Conservation (phyloP, 1,140 invertebrate species). For the Drosophila ficusphila region DNA sequence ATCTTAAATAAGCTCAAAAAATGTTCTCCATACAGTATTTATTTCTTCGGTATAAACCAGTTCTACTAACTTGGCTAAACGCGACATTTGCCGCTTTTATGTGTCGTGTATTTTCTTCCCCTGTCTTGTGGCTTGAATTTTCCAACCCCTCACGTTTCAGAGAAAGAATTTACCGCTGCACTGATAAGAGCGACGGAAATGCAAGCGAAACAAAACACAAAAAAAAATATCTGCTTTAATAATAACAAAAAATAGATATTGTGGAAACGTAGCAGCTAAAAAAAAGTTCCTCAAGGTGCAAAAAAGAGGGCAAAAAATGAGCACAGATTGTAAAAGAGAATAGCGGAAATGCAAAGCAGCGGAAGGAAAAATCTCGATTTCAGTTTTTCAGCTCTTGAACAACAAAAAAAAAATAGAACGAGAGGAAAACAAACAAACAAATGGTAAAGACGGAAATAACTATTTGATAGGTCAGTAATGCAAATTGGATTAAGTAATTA, state of each 20-base stretch:
- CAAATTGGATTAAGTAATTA: conserved; percentile 11
- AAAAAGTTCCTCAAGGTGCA: not conserved
- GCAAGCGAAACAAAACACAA: conserved; percentile 37
- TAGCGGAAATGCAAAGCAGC: conserved; percentile 8
- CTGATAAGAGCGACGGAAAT: conserved; percentile 56
- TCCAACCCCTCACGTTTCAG: not conserved
- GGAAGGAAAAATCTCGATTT: conserved; percentile 40
- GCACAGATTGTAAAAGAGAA: not conserved
- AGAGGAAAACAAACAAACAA: not conserved
- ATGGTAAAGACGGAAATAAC: not conserved
- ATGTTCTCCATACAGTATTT: not conserved
- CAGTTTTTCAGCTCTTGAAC: not conserved
- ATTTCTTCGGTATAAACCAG: not conserved
- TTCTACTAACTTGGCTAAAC: conserved; percentile 1
- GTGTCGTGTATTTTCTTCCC: not conserved
- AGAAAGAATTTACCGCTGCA: conserved; percentile 18
- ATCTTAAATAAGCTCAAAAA: not conserved
- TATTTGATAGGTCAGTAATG: conserved; percentile 13
- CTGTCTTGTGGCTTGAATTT: not conserved
- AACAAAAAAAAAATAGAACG: conserved; percentile 3
- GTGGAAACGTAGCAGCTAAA: not conserved
- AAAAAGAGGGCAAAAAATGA: conserved; percentile 3
- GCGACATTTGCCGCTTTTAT: not conserved
- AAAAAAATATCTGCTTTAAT: conserved; percentile 2
- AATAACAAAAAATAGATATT: conserved; percentile 9